These are phyloP conservation scores for Bugulina stolonifera DNA, from an alignment of 2,888 invertebrate species.

Conservation along the genomic window DNA sequence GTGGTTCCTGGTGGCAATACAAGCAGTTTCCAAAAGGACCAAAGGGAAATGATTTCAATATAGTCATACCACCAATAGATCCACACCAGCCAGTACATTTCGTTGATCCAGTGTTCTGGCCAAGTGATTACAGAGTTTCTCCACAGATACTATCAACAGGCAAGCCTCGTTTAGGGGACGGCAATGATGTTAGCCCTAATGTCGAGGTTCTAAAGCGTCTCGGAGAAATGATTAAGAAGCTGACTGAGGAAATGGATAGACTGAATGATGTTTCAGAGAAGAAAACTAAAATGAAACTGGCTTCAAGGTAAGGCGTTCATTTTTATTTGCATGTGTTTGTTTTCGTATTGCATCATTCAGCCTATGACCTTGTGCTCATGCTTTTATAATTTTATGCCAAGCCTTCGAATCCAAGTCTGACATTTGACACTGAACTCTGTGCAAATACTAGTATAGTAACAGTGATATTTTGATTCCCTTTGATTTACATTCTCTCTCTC, in stretches of 20 bases:
- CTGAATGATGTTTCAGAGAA: background rate
- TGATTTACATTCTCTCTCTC: too few species aligned
- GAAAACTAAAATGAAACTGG: background rate
- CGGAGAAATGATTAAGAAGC: background rate
- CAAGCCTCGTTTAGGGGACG: background rate
- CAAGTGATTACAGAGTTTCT: background rate
- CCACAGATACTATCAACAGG: background rate
- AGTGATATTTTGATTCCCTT: too few species aligned
- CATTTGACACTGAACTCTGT: too few species aligned
- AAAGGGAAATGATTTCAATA: background rate
- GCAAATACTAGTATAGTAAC: too few species aligned
- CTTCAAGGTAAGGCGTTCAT: constrained; percentile 15
- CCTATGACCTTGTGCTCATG: too few species aligned
- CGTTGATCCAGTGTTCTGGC: background rate
- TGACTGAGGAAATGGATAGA: background rate
- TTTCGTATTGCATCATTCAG: too few species aligned
- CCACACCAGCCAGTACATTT: background rate
- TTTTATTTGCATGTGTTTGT: too few species aligned
- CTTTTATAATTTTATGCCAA: too few species aligned
- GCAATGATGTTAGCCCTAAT: constrained; percentile 10
- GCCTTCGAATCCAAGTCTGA: too few species aligned
- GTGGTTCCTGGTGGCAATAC: background rate
- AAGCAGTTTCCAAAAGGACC: background rate
- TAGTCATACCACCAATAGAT: background rate
- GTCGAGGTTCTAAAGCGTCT: background rate